phyloP scores from a whole-genome alignment of 2,113 vertebrate genomes.

The Brachypodius melanocephalos region DNA sequence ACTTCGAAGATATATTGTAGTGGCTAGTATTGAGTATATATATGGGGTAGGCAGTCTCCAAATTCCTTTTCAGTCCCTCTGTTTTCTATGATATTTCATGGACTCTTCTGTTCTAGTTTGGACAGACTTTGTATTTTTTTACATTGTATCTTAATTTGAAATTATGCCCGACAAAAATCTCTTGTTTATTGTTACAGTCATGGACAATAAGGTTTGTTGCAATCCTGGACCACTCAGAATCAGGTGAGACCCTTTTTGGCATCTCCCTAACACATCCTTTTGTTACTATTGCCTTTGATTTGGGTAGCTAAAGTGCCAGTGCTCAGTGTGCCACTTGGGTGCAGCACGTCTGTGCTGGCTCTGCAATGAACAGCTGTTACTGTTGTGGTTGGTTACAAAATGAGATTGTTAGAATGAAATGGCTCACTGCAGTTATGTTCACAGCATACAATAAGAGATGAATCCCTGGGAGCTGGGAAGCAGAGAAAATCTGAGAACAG shows the following conservation, averaged over 20 bases:
- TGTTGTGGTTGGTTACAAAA: conserved; percentile 13
- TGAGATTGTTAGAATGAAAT: conserved; percentile 29
- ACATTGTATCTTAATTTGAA: background rate
- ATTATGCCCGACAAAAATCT: background rate
- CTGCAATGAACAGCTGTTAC: conserved; percentile 26
- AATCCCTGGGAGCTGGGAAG: background rate
- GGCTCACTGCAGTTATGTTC: background rate
- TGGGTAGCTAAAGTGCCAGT: background rate
- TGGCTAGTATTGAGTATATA: background rate
- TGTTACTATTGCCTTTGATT: conserved; percentile 18
- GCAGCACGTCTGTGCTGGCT: background rate
- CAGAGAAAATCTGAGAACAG: background rate
- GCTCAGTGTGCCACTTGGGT: background rate
- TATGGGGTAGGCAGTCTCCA: background rate
- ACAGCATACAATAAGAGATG: background rate
- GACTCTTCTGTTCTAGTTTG: background rate
- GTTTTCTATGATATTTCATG: background rate
- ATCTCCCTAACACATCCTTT: background rate
- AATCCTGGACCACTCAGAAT: background rate
- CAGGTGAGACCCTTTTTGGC: background rate
- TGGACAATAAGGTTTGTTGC: background rate
- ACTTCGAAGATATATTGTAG: background rate
- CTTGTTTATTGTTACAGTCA: background rate
- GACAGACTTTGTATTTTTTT: background rate
- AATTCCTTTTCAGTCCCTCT: background rate